Percentiles rank a stretch among this genome's conserved stretches.
Conservation (phyloP, 1,140 invertebrate species). For the Bombus waltoni region DNA sequence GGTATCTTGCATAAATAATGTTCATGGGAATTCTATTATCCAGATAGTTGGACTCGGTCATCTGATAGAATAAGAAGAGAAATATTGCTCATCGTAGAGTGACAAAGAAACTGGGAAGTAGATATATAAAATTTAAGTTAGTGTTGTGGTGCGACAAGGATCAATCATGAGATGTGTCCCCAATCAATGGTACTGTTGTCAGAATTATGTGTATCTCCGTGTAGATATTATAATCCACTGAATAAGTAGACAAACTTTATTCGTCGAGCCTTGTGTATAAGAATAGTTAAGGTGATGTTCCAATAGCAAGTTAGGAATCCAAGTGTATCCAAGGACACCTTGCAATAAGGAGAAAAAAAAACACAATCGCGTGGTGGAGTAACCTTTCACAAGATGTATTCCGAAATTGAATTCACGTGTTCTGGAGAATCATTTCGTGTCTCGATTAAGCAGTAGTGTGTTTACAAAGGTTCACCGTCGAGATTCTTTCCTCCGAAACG, state of each 20-base stretch:
- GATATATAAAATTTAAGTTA: not conserved
- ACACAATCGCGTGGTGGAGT: not conserved
- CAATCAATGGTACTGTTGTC: not conserved
- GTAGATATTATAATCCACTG: not conserved
- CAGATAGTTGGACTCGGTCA: not conserved
- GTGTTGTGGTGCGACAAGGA: slow-evolving; percentile 26
- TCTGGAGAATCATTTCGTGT: slow-evolving; percentile 35
- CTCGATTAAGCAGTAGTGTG: slow-evolving; percentile 36
- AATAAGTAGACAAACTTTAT: not conserved
- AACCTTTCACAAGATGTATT: slow-evolving; percentile 38
- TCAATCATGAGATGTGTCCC: slow-evolving; percentile 8
- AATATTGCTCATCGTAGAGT: not conserved
- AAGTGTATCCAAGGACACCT: not conserved
- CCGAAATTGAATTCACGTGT: slow-evolving; percentile 38
- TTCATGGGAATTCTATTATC: not conserved
- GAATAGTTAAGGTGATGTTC: not conserved
- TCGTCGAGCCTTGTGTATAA: not conserved
- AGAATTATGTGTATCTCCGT: not conserved
- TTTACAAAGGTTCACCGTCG: not conserved
- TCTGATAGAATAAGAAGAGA: not conserved
- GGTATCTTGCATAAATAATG: not conserved
- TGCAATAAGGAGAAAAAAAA: not conserved
- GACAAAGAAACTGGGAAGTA: not conserved
- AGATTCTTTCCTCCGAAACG: not conserved
- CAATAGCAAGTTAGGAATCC: no score